Evolutionary conservation across 2,888 invertebrate genomes (phyloP).

Genomic region (Torymus texanus): DNA sequence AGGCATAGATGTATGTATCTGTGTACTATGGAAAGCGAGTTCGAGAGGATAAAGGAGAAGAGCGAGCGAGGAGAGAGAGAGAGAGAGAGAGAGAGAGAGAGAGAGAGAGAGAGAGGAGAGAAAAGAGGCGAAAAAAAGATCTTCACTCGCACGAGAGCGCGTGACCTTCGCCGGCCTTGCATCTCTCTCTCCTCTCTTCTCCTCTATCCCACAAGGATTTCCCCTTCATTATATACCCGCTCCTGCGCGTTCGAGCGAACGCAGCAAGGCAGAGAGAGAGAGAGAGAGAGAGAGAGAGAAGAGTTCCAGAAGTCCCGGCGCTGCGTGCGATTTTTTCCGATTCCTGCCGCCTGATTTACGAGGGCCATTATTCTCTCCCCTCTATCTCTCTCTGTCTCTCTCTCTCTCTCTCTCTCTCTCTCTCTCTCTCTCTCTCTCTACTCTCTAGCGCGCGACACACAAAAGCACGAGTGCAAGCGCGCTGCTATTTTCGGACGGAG

Average conservation of each 20-base stretch:
- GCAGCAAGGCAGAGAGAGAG: neutral
- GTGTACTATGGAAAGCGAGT: constrained; percentile 4
- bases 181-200: constrained; percentile 19
- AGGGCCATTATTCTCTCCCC: constrained; percentile 31
- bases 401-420: neutral
- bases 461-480: neutral
- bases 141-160: neutral
- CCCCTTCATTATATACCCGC: constrained; percentile 36
- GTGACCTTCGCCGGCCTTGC: constrained; percentile 54
- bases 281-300: neutral
- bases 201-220: constrained; percentile 43
- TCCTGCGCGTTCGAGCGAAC: neutral
- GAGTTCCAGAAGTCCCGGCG: too few species aligned
- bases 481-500: constrained; percentile 32
- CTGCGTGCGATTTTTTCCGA: constrained; percentile 35
- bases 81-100: neutral
- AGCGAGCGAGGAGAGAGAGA: neutral
- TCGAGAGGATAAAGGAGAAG: neutral
- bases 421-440: neutral
- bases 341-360: constrained; percentile 38
- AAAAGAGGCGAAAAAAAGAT: constrained; percentile 6
- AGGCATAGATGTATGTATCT: too few species aligned
- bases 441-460: neutral
- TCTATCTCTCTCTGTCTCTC: neutral
- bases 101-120: neutral